Evolutionary conservation across 2,113 vertebrate species (phyloP).

Genomic region (Oncorhynchus gorbuscha): DNA sequence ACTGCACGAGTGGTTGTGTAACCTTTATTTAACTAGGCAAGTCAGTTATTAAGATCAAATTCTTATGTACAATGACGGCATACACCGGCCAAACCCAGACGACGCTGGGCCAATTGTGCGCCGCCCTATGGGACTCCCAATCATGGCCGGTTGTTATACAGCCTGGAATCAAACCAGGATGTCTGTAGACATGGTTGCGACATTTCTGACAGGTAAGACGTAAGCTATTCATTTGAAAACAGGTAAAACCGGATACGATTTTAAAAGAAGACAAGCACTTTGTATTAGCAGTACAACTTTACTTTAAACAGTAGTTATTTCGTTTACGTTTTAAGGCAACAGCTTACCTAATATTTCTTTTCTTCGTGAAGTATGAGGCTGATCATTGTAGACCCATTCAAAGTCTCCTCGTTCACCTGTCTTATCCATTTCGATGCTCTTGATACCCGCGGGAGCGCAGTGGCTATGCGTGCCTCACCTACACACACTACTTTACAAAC

Average conservation of each 20-base stretch:
- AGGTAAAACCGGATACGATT: slow-evolving; percentile 63
- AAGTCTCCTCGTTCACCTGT: slow-evolving; percentile 82
- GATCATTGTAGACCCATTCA: slow-evolving; percentile 96
- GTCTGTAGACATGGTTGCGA: not conserved
- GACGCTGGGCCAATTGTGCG: too few species aligned
- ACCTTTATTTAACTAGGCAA: too few species aligned
- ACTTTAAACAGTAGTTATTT: not conserved
- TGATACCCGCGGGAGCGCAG: not conserved
- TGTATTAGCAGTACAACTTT: too few species aligned
- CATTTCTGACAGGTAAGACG: slow-evolving; percentile 25
- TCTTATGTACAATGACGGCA: too few species aligned
- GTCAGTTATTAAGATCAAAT: too few species aligned
- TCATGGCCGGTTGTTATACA: too few species aligned
- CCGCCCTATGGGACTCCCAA: too few species aligned
- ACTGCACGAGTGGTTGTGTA: too few species aligned
- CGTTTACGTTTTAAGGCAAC: not conserved
- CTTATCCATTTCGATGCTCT: slow-evolving; percentile 79
- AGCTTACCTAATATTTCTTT: slow-evolving; percentile 91
- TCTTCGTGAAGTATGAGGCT: slow-evolving; percentile 92
- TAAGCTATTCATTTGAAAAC: slow-evolving; percentile 43
- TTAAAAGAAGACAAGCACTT: slow-evolving; percentile 6
- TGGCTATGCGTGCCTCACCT: not conserved
- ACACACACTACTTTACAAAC: slow-evolving; percentile 17
- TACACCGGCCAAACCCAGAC: too few species aligned
- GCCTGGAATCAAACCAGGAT: too few species aligned